Evolutionary conservation across 2,113 vertebrate genomes (phyloP).

Genomic region (Megaceryle maxima): DNA sequence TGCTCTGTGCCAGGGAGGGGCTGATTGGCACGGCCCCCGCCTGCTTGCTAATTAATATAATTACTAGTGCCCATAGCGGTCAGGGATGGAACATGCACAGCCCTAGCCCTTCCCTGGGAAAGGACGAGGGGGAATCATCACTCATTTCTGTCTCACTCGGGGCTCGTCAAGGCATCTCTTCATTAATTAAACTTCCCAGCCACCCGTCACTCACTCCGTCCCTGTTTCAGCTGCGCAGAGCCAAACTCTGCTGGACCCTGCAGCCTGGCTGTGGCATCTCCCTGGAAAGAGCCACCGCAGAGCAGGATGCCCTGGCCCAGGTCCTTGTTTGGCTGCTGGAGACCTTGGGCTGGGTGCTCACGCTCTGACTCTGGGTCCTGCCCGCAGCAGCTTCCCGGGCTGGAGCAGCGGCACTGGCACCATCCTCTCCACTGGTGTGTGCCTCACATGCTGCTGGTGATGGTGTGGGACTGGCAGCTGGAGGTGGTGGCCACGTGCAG

Average conservation of each 20-base stretch:
- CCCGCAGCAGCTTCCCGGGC: background rate
- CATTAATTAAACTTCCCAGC: background rate
- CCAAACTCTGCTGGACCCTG: background rate
- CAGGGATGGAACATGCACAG: background rate
- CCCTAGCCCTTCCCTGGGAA: background rate
- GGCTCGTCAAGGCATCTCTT: background rate
- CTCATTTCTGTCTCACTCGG: background rate
- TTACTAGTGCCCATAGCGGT: background rate
- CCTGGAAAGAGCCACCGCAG: background rate
- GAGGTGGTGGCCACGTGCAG: no score
- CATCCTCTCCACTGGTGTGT: rapidly evolving
- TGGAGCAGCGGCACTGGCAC: background rate
- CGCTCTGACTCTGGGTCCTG: background rate
- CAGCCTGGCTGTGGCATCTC: rapidly evolving
- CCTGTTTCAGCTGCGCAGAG: background rate
- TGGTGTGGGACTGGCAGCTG: background rate
- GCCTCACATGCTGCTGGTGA: background rate
- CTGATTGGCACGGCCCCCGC: rapidly evolving
- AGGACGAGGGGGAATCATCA: background rate
- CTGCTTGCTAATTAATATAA: background rate
- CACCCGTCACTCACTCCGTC: background rate
- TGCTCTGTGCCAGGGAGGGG: background rate
- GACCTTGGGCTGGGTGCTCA: background rate
- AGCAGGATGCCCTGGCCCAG: rapidly evolving
- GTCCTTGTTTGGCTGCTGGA: background rate